phyloP scores from a whole-genome alignment of 2,888 invertebrate species.

The Lordiphosa fenestrarum region DNA sequence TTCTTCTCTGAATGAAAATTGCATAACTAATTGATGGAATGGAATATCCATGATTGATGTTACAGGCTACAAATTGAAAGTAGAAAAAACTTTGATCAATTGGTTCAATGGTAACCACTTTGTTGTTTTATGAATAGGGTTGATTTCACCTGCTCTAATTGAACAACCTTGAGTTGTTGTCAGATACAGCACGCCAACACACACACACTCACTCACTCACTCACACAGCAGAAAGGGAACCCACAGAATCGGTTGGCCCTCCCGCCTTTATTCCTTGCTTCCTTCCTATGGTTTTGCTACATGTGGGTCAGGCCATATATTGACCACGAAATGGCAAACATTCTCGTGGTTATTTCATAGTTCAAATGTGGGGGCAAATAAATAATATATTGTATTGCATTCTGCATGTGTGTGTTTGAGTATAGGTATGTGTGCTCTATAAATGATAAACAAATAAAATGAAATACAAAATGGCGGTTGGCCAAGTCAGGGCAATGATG shows the following conservation, averaged over 20 bases:
- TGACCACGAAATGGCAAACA: constrained; percentile 66
- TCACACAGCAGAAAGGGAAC: constrained; percentile 7
- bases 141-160: constrained; percentile 39
- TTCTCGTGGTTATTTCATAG: constrained; percentile 57
- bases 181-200: constrained; percentile 14
- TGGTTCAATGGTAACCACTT: constrained; percentile 1
- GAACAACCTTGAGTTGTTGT: constrained; percentile 37
- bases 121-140: neutral
- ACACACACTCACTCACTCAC: neutral
- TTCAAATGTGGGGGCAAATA: constrained; percentile 53
- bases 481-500: constrained; percentile 43
- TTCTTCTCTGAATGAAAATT: constrained; percentile 9
- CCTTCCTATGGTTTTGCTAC: constrained; percentile 22
- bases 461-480: constrained; percentile 44
- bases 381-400: constrained; percentile 54
- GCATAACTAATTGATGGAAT: constrained; percentile 31
- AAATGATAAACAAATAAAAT: constrained; percentile 51
- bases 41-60: constrained; percentile 36
- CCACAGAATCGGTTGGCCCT: constrained; percentile 21
- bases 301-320: constrained; percentile 59
- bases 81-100: neutral
- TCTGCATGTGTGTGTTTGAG: neutral
- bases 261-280: constrained; percentile 21
- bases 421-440: constrained; percentile 7
- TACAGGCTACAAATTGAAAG: neutral